Percentiles rank a stretch among this genome's conserved stretches.
Evolutionary conservation across 2,888 invertebrate genomes (phyloP).

Genomic region (Erannis defoliaria): DNA sequence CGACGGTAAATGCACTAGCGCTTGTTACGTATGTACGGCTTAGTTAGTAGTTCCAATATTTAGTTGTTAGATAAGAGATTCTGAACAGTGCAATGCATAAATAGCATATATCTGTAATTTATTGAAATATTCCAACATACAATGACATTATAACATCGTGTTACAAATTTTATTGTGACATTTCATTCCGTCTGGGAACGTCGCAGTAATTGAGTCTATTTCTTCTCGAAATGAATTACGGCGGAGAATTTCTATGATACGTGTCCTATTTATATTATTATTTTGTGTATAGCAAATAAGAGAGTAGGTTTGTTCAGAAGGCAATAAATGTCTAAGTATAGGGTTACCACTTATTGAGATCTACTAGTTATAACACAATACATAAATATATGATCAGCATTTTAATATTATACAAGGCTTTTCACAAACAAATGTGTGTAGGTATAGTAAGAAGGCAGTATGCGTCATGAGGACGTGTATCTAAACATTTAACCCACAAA

Average conservation of each 20-base stretch:
- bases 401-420: no score
- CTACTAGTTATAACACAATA: no score
- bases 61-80: no score
- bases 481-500: no score
- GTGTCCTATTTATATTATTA: conserved; percentile 24
- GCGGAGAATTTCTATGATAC: conserved; percentile 31
- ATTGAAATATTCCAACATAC: neutral
- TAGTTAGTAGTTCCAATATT: no score
- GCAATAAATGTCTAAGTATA: conserved; percentile 41
- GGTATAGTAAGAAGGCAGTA: no score
- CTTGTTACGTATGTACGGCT: no score
- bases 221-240: conserved; percentile 28
- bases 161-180: conserved; percentile 20
- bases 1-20: no score
- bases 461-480: no score
- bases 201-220: conserved; percentile 18
- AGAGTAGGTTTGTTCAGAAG: conserved; percentile 38
- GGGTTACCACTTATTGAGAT: conserved; percentile 16
- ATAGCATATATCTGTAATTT: neutral
- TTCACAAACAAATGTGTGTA: no score
- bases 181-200: conserved; percentile 24
- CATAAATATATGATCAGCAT: no score
- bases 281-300: conserved; percentile 38
- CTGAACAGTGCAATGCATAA: no score
- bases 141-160: conserved; percentile 4